phyloP scores from a whole-genome alignment of 35 echinoderm and acorn worm genomes.

The Ophiothrix spiculata region DNA sequence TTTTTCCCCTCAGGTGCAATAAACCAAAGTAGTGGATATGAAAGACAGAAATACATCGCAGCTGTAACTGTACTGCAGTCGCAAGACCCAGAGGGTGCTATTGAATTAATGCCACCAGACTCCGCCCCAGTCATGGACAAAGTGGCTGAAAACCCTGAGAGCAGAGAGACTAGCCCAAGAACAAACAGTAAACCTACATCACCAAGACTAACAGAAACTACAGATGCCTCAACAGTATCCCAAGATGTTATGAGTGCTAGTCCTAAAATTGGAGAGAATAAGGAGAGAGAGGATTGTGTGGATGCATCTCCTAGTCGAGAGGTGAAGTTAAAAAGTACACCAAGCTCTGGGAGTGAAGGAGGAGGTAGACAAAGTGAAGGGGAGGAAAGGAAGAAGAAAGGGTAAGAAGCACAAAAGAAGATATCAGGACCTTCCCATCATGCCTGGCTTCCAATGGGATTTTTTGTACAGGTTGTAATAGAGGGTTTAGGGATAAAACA shows the following conservation, averaged over 20 bases:
- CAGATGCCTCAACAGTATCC: too few species aligned
- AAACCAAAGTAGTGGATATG: slow-evolving; percentile 47
- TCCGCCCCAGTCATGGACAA: background rate
- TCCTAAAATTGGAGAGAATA: background rate
- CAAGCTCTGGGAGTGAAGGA: slow-evolving; percentile 3
- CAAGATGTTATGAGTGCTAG: slow-evolving; percentile 16
- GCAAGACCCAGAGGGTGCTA: slow-evolving; percentile 34
- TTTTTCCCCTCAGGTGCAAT: slow-evolving; percentile 25
- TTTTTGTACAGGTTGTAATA: too few species aligned
- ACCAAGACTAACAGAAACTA: too few species aligned
- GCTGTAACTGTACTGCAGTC: slow-evolving; percentile 47
- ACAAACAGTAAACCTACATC: too few species aligned
- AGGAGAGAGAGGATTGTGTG: background rate
- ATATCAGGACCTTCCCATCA: too few species aligned
- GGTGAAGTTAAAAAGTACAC: background rate
- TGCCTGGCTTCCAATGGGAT: too few species aligned
- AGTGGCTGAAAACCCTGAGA: background rate
- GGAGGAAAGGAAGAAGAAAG: slow-evolving; percentile 35
- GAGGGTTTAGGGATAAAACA: too few species aligned
- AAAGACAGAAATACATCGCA: slow-evolving; percentile 54
- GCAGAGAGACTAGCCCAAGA: background rate
- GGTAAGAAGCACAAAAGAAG: too few species aligned
- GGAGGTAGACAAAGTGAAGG: slow-evolving; percentile 9
- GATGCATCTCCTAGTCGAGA: background rate
- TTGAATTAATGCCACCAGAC: slow-evolving; percentile 48